Conservation (phyloP, 1,140 invertebrate genomes). For the Muscidifurax raptorellus region DNA sequence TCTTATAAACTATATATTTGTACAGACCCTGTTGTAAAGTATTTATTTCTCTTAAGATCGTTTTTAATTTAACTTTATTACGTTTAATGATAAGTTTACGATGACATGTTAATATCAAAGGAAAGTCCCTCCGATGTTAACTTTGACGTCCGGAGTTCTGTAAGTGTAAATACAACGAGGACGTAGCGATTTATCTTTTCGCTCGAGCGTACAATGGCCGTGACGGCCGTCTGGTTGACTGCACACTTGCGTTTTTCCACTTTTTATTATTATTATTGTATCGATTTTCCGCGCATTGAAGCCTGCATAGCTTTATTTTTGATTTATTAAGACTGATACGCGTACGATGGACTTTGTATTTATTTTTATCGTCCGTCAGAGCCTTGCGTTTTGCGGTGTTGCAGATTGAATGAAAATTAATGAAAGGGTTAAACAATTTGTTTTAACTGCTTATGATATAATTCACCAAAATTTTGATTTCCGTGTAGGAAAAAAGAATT, state of each 20-base stretch:
- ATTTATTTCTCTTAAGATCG: constrained; percentile 34
- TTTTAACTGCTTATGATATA: too few species aligned
- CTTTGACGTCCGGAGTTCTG: constrained; percentile 43
- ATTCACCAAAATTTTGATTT: background rate
- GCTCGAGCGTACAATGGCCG: constrained; percentile 67
- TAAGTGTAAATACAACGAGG: constrained; percentile 47
- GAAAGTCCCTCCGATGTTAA: constrained; percentile 27
- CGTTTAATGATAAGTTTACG: background rate
- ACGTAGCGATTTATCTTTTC: constrained; percentile 57
- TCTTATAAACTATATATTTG: constrained; percentile 28
- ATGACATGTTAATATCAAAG: constrained; percentile 30
- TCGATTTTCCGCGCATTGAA: background rate
- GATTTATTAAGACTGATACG: constrained; percentile 30
- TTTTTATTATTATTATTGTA: constrained; percentile 10
- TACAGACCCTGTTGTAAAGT: constrained; percentile 17
- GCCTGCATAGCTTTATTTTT: background rate
- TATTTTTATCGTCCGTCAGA: background rate
- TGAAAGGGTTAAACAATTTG: too few species aligned
- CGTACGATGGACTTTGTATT: background rate
- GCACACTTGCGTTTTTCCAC: constrained; percentile 46
- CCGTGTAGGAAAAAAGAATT: background rate
- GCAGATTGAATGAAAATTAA: background rate
- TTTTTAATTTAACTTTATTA: background rate
- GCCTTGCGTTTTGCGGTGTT: background rate
- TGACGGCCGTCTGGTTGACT: constrained; percentile 47